Conservation (phyloP, 2,113 vertebrate species). For the Ramphastos sulfuratus region DNA sequence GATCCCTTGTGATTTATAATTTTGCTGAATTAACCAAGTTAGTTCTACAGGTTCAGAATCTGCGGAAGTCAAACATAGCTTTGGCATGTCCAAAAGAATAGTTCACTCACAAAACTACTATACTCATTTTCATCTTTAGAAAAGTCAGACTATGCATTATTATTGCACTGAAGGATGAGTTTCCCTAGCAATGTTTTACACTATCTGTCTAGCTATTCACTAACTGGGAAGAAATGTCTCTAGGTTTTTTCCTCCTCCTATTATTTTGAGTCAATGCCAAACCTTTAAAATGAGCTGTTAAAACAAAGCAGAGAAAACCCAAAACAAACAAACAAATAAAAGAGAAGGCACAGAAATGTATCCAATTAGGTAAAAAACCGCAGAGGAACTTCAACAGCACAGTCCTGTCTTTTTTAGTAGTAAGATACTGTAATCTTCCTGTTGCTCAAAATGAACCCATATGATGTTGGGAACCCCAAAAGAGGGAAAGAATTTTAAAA, state of each 20-base stretch:
- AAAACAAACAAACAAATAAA: not conserved
- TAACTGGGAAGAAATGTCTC: not conserved
- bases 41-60: not conserved
- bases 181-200: not conserved
- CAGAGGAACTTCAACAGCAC: not conserved
- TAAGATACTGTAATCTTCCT: not conserved
- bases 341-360: not conserved
- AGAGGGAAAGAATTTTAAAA: not conserved
- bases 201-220: not conserved
- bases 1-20: not conserved
- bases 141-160: not conserved
- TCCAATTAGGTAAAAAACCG: not conserved
- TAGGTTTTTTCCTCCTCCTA: not conserved
- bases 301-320: not conserved
- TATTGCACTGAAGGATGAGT: not conserved
- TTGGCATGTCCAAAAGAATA: not conserved
- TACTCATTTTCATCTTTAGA: not conserved
- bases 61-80: not conserved
- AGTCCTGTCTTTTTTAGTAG: not conserved
- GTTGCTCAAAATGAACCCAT: not conserved
- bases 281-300: not conserved
- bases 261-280: not conserved
- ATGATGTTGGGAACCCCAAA: not conserved
- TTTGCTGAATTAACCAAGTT: not conserved
- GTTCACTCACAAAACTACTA: not conserved